Percentiles rank a stretch among this genome's conserved stretches.
Conservation (phyloP, 92 coral and sea anemone species). For the Parazoanthus swiftii region DNA sequence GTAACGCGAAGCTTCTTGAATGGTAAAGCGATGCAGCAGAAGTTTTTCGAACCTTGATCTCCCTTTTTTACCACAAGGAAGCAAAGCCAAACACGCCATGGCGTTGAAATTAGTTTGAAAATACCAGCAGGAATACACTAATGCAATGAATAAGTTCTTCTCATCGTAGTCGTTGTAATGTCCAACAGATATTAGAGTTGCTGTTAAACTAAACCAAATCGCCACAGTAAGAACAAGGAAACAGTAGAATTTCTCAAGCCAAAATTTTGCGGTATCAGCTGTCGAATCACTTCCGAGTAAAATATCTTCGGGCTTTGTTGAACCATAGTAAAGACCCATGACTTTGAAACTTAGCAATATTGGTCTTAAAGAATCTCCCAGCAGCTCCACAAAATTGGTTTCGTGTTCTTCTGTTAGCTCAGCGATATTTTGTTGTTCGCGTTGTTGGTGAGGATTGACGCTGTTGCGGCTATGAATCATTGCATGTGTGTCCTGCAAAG, state of each 20-base stretch:
- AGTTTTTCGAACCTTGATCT: background rate
- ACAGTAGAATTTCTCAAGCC: constrained; percentile 13
- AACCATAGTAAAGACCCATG: constrained; percentile 22
- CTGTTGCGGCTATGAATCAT: background rate
- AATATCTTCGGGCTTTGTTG: background rate
- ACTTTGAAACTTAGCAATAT: constrained; percentile 20
- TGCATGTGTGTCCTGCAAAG: background rate
- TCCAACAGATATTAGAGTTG: background rate
- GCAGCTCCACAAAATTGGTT: constrained; percentile 7
- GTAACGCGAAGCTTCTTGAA: too few relatives aligned
- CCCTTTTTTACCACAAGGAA: constrained; percentile 14
- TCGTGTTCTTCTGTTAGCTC: background rate
- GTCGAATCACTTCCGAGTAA: background rate
- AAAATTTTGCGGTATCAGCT: background rate
- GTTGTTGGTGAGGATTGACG: background rate
- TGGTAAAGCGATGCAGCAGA: too few relatives aligned
- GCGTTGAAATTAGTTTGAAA: constrained; percentile 8
- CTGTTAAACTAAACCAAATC: background rate
- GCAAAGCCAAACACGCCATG: background rate
- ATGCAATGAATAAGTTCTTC: background rate
- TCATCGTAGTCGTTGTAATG: background rate
- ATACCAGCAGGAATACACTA: background rate
- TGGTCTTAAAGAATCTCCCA: constrained; percentile 29
- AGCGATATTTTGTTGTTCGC: background rate
- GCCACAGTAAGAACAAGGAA: background rate